A percentile compares a stretch with the other conserved stretches of the same genome.
Conservation (phyloP, 2,797 vertebrate genomes). For the Lepus townsendii region DNA sequence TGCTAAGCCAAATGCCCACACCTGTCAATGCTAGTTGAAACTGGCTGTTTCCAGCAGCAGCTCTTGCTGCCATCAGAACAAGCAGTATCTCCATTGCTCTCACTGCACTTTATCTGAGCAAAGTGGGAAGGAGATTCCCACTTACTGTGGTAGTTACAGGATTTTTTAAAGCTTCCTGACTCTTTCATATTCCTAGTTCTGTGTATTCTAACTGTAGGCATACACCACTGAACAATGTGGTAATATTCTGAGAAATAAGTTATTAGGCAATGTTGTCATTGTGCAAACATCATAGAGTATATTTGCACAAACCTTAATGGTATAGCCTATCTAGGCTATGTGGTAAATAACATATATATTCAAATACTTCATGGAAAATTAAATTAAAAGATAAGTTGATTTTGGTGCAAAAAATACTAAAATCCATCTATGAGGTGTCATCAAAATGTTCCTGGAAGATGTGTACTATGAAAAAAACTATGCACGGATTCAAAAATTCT, state of each 20-base stretch:
- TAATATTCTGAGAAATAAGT: neutral
- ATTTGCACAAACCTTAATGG: neutral
- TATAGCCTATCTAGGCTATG: neutral
- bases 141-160: neutral
- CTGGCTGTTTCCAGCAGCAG: neutral
- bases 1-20: too few species aligned
- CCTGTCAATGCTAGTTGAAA: neutral
- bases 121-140: neutral
- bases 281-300: neutral
- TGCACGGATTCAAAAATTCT: too few species aligned
- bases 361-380: too few species aligned
- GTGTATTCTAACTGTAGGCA: conserved; percentile 18
- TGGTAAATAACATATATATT: neutral
- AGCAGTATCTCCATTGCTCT: neutral
- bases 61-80: neutral
- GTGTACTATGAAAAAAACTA: too few species aligned
- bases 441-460: too few species aligned
- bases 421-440: too few species aligned
- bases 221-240: neutral
- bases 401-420: too few species aligned
- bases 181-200: conserved; percentile 36
- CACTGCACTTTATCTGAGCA: neutral
- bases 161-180: conserved; percentile 23
- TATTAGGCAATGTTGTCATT: neutral
- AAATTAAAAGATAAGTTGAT: too few species aligned